Evolutionary conservation across 2,888 invertebrate genomes (phyloP).

Genomic region (Sinohyriopsis cumingii): DNA sequence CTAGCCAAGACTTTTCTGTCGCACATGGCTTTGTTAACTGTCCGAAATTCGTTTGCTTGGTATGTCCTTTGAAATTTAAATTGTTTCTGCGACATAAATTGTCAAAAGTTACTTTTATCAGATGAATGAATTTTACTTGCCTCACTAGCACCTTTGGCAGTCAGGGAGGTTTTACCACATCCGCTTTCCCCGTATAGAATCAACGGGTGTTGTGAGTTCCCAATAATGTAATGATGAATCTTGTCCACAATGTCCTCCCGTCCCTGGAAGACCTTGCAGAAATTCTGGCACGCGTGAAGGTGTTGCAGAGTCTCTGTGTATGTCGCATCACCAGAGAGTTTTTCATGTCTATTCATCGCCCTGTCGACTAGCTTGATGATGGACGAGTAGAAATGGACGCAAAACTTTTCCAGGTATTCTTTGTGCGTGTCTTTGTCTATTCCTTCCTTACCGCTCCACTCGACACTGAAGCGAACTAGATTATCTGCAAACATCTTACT

Average conservation of each 20-base stretch:
- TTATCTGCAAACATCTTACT: constrained; percentile 66
- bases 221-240: constrained; percentile 71
- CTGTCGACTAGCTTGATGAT: constrained; percentile 93
- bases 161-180: constrained; percentile 96
- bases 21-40: too few species aligned
- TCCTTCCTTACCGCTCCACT: constrained; percentile 94
- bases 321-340: constrained; percentile 78
- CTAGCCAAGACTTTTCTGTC: too few species aligned
- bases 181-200: constrained; percentile 96
- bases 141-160: constrained; percentile 88
- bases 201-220: constrained; percentile 86
- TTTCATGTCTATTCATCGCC: constrained; percentile 96
- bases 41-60: too few species aligned
- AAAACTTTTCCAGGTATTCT: constrained; percentile 94
- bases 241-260: constrained; percentile 84
- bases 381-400: constrained; percentile 82
- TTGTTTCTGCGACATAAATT: too few species aligned
- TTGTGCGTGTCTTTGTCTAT: constrained; percentile 90
- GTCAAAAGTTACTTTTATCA: too few species aligned
- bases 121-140: constrained; percentile 30
- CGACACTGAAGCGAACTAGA: constrained; percentile 80
- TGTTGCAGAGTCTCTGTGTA: constrained; percentile 77
- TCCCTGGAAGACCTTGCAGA: constrained; percentile 90
- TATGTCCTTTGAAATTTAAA: too few species aligned
- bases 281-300: constrained; percentile 94